A percentile compares a stretch with the other conserved stretches of the same genome.
These are phyloP conservation scores for Nysson spinosus DNA, from an alignment of 2,888 invertebrate genomes.

Conservation along the genomic window DNA sequence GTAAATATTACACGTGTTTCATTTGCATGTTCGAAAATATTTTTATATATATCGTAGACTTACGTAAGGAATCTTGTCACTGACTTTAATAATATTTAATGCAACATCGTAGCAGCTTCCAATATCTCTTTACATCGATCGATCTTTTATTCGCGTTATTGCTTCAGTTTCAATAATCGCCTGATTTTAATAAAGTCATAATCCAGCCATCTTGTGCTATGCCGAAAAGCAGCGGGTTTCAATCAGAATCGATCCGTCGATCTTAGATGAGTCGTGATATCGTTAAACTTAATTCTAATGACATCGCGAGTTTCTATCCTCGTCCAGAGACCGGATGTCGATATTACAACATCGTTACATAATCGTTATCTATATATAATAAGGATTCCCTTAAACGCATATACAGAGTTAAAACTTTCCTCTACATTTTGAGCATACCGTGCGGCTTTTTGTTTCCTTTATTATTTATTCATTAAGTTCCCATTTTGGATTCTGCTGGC, in stretches of 20 bases:
- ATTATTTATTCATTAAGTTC: constrained; percentile 20
- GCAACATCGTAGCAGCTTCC: too few species aligned
- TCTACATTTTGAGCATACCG: constrained; percentile 72
- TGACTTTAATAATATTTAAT: too few species aligned
- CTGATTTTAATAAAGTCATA: too few species aligned
- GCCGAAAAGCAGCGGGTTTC: constrained; percentile 22
- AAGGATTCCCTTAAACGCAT: constrained; percentile 59
- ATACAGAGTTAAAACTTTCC: constrained; percentile 60
- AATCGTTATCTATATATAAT: constrained; percentile 42
- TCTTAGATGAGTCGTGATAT: background rate
- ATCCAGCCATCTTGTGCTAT: constrained; percentile 24
- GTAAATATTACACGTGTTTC: too few species aligned
- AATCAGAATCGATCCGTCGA: constrained; percentile 8
- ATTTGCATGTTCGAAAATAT: too few species aligned
- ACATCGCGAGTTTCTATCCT: constrained; percentile 8
- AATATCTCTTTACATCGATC: too few species aligned
- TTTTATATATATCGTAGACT: too few species aligned
- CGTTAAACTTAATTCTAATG: constrained; percentile 25
- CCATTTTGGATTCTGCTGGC: background rate
- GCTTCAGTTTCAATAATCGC: too few species aligned
- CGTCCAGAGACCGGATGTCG: constrained; percentile 12
- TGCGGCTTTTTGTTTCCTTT: constrained; percentile 59
- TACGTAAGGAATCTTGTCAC: too few species aligned
- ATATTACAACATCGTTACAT: constrained; percentile 23
- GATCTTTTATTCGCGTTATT: too few species aligned